phyloP scores from a whole-genome alignment of 2,888 invertebrate genomes.

The Lampropteryx suffumata region DNA sequence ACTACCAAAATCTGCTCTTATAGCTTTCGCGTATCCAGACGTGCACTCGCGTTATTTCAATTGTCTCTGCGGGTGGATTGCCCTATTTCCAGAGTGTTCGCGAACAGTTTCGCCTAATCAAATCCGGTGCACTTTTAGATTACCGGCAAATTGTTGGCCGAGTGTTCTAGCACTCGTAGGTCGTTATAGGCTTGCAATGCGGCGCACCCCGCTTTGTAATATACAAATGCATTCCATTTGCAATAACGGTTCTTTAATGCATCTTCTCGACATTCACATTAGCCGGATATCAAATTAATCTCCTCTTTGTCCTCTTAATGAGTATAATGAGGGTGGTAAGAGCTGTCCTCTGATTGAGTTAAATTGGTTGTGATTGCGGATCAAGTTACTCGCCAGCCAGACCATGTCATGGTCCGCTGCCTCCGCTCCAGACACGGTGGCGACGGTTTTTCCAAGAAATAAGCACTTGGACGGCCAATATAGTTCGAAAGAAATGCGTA shows the following conservation, averaged over 20 bases:
- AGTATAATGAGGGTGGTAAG: conserved; percentile 29
- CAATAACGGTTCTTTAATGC: conserved; percentile 11
- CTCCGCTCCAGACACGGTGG: conserved; percentile 45
- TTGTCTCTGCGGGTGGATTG: conserved; percentile 77
- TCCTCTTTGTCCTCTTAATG: conserved; percentile 23
- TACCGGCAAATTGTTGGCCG: conserved; percentile 36
- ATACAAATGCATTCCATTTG: conserved; percentile 21
- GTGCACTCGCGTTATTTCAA: conserved; percentile 67
- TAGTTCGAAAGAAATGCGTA: not conserved
- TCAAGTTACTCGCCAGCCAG: conserved; percentile 57
- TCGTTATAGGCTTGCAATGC: conserved; percentile 13
- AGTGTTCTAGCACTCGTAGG: conserved; percentile 20
- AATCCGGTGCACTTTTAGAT: conserved; percentile 53
- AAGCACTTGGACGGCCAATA: conserved; percentile 4
- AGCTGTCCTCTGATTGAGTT: conserved; percentile 56
- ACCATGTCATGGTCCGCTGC: conserved; percentile 46
- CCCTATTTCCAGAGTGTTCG: conserved; percentile 69
- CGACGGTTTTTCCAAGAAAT: conserved; percentile 35
- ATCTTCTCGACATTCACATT: conserved; percentile 11
- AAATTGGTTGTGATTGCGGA: conserved; percentile 67
- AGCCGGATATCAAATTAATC: conserved; percentile 25
- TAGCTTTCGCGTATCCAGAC: conserved; percentile 37
- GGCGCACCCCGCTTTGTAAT: conserved; percentile 6
- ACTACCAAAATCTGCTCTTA: conserved; percentile 34
- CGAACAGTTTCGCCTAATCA: conserved; percentile 63